Evolutionary conservation across 2,888 invertebrate genomes (phyloP).

Genomic region (Lypha dubia): DNA sequence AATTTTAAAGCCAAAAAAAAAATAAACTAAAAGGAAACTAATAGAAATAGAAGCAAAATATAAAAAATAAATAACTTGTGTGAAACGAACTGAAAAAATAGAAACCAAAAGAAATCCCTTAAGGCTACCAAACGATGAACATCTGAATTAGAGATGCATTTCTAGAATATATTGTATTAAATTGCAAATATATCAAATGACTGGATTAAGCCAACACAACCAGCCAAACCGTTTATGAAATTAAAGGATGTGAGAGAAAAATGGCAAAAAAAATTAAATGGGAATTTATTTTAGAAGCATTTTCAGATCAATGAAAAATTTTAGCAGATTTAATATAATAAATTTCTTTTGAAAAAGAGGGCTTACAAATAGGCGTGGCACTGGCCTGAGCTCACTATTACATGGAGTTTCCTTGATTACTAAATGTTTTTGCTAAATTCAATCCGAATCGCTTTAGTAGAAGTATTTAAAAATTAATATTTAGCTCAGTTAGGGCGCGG

Average conservation of each 20-base stretch:
- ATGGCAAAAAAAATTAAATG: no score
- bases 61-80: conserved; percentile 44
- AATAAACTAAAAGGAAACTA: conserved; percentile 36
- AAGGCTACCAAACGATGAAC: conserved; percentile 30
- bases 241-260: background rate
- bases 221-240: conserved; percentile 21
- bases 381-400: no score
- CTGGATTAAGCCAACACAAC: conserved; percentile 16
- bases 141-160: conserved; percentile 44
- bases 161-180: conserved; percentile 47
- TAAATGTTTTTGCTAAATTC: no score
- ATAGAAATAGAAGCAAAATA: conserved; percentile 15
- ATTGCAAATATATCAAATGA: conserved; percentile 23
- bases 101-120: conserved; percentile 44
- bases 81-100: conserved; percentile 57
- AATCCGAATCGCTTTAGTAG: no score
- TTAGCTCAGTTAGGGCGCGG: no score
- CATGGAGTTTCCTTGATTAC: no score
- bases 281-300: background rate
- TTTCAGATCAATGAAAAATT: no score
- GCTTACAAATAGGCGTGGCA: no score
- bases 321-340: no score
- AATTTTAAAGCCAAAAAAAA: conserved; percentile 50
- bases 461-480: no score
- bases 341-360: no score